Base-by-base conservation (phyloP, 2,888 invertebrate species). In the Osmoderma eremita region DNA sequence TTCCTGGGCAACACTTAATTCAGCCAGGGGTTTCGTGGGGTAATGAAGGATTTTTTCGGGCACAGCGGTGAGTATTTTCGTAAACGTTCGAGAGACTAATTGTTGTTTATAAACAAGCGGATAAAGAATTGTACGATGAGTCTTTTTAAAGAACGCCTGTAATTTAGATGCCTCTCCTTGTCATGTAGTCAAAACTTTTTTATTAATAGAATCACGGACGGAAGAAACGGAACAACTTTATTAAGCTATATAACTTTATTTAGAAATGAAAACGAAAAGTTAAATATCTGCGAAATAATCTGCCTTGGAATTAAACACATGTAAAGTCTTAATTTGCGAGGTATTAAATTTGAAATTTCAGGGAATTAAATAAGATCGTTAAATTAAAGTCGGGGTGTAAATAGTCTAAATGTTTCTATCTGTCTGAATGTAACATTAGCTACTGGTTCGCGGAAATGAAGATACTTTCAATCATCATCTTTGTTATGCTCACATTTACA, bases 91-190 rank as follows among this genome's bases (percentile, higher is more conserved):
- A 17, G 45, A 45, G 58, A 61, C 45, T 61, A 61, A 61, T 61
- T 61, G 58, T 58, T 58, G 58, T 61, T 61, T 61, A 61, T 61
- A 61, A 61, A 61, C 58, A 61, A 48, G 30, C 30, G 58, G 45
- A 61, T 61, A 61, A 61, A 61, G 45, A 61, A 61, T 61, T 30
- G 45, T 45, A 30, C 45, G 20, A 20, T 30, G 30, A 15, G 24
- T 61, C 45, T 61, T 61, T 48, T 61, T 58, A 58, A 45, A 24
- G 42, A 42, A 48, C 30, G 45, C 24, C 22, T 42, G 42, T 61
- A 61, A 61, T 61, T 61, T 45, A 61, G 30, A 48, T 58, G 42
- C 12, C 45, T 8, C 10, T n/a, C 5, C 4, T 17, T 41, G 56
- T 56, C 41, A 41, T 36, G 58, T 45, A 45, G 58, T 61, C 58